A percentile compares a stretch with the other conserved stretches of the same genome.
phyloP scores from a whole-genome alignment of 2,797 vertebrate genomes.

The Chrysocyon brachyurus region DNA sequence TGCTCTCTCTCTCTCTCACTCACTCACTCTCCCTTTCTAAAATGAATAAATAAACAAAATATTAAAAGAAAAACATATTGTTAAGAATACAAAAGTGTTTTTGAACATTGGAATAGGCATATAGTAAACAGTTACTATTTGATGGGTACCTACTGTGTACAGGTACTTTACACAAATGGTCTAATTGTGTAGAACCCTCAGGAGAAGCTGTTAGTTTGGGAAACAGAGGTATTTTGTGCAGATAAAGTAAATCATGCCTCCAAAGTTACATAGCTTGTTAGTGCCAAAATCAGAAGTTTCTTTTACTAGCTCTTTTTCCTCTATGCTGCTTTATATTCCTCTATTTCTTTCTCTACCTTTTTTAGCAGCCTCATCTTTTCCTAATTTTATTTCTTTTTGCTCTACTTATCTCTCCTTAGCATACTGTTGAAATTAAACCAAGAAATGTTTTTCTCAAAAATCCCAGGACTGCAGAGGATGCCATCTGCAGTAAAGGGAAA shows the following conservation, averaged over 20 bases:
- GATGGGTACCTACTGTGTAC: not conserved
- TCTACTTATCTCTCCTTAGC: not conserved
- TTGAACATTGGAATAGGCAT: not conserved
- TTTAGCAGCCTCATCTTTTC: not conserved
- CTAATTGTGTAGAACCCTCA: not conserved
- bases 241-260: not conserved
- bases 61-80: not conserved
- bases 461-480: not conserved
- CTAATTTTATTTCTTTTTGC: not conserved
- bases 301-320: not conserved
- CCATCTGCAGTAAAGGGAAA: constrained; percentile 32
- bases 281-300: not conserved
- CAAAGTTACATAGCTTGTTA: not conserved
- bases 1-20: not conserved
- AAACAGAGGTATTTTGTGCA: not conserved
- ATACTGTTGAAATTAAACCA: not conserved
- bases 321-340: not conserved
- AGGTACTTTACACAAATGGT: not conserved
- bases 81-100: not conserved
- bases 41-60: not conserved
- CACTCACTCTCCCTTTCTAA: not conserved
- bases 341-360: not conserved
- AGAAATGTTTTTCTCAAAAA: constrained; percentile 33
- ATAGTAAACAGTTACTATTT: not conserved
- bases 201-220: not conserved